phyloP scores from a whole-genome alignment of 2,888 invertebrate genomes.

The Fragum sueziense region DNA sequence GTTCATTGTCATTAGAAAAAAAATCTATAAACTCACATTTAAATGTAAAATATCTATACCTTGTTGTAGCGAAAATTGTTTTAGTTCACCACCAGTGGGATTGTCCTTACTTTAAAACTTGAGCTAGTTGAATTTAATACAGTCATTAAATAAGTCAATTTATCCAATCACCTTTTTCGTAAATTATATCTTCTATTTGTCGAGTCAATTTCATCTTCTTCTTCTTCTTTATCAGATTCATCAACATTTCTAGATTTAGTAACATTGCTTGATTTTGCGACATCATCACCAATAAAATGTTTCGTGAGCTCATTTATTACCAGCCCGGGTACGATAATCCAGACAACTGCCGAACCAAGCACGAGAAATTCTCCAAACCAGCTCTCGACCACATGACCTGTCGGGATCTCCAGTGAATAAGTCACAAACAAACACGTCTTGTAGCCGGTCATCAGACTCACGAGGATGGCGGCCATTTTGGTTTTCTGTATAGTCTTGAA shows the following conservation, averaged over 20 bases:
- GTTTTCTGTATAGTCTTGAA: slow-evolving; percentile 23
- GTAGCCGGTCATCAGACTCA: slow-evolving; percentile 37
- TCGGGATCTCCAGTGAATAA: slow-evolving; percentile 41
- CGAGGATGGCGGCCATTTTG: slow-evolving; percentile 36
- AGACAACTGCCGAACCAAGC: slow-evolving; percentile 16
- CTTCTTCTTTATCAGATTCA: neutral
- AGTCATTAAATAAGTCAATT: too few species aligned
- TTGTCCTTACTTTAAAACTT: too few species aligned
- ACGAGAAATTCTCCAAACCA: slow-evolving; percentile 21
- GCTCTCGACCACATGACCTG: slow-evolving; percentile 22
- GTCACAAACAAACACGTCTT: slow-evolving; percentile 36
- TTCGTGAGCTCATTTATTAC: neutral
- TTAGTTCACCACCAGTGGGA: too few species aligned
- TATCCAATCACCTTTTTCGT: neutral
- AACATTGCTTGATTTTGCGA: neutral
- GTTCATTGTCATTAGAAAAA: too few species aligned
- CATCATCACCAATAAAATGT: neutral
- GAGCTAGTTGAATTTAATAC: too few species aligned
- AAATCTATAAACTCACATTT: too few species aligned
- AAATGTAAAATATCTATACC: too few species aligned
- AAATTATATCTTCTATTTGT: slow-evolving; percentile 15
- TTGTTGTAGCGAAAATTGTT: too few species aligned
- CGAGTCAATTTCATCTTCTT: neutral
- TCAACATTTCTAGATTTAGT: neutral
- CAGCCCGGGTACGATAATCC: slow-evolving; percentile 31